Conservation (phyloP, 2,113 vertebrate species). For the Pardalotus punctatus region DNA sequence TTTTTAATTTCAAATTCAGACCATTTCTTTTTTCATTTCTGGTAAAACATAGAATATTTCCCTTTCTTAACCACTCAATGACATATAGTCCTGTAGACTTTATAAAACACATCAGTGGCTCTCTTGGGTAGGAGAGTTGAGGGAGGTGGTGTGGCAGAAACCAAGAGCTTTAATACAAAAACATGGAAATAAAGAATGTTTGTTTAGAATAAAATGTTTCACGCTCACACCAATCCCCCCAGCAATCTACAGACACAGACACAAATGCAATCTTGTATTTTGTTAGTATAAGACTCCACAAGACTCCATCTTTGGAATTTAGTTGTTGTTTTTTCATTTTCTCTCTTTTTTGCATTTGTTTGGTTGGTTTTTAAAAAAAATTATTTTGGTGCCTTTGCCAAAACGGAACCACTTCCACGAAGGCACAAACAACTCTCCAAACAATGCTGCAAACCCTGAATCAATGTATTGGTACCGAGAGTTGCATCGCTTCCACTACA, state of each 20-base stretch:
- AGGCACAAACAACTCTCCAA: not conserved
- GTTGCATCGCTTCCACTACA: not conserved
- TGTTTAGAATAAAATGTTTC: not conserved
- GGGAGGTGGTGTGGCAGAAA: not conserved
- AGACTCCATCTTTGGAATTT: not conserved
- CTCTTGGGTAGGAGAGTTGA: not conserved
- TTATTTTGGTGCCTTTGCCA: not conserved
- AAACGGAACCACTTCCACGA: not conserved
- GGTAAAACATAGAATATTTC: not conserved
- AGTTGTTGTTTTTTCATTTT: fast-evolving
- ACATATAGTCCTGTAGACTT: not conserved
- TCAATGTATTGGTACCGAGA: not conserved
- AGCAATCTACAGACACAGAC: not conserved
- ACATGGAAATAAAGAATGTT: not conserved
- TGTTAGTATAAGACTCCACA: not conserved
- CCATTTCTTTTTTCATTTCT: not conserved
- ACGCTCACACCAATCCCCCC: not conserved
- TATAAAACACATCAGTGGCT: not conserved
- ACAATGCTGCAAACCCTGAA: not conserved
- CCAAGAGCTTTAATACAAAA: not conserved
- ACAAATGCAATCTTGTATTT: not conserved
- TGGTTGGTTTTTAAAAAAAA: no score
- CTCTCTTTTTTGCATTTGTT: no score
- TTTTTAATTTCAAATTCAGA: not conserved
- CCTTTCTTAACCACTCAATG: not conserved